phyloP scores from a whole-genome alignment of 2,797 vertebrate species.

The Pangasius sanitwongsei region DNA sequence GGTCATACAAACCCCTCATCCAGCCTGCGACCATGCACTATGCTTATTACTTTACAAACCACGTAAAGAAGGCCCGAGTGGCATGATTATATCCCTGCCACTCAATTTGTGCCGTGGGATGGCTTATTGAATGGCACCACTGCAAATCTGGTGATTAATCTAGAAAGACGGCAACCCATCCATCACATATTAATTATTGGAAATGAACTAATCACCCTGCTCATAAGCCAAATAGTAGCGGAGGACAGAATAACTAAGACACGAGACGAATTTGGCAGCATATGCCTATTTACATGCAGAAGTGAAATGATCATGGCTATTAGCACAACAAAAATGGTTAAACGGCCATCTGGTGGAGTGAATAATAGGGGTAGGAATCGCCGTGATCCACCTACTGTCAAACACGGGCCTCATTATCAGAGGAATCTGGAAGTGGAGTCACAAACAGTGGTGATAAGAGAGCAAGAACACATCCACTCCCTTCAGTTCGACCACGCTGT shows the following conservation, averaged over 20 bases:
- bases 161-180: conserved; percentile 52
- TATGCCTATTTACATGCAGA: conserved; percentile 59
- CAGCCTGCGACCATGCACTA: conserved; percentile 22
- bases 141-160: conserved; percentile 56
- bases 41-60: conserved; percentile 44
- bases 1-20: conserved; percentile 43
- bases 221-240: conserved; percentile 52
- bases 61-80: conserved; percentile 48
- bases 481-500: conserved; percentile 42
- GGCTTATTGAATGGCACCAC: conserved; percentile 44
- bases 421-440: conserved; percentile 48
- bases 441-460: conserved; percentile 52
- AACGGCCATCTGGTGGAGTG: conserved; percentile 59
- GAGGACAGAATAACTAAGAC: conserved; percentile 54
- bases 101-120: conserved; percentile 42
- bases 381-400: conserved; percentile 55
- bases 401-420: conserved; percentile 49
- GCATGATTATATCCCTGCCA: conserved; percentile 42
- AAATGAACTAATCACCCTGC: conserved; percentile 59
- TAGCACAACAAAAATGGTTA: conserved; percentile 59
- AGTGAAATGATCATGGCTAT: conserved; percentile 57
- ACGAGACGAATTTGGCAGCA: conserved; percentile 53
- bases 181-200: conserved; percentile 61
- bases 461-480: conserved; percentile 43
- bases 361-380: conserved; percentile 52